Conservation (phyloP, 2,888 invertebrate species). For the Nymphalis urticae region DNA sequence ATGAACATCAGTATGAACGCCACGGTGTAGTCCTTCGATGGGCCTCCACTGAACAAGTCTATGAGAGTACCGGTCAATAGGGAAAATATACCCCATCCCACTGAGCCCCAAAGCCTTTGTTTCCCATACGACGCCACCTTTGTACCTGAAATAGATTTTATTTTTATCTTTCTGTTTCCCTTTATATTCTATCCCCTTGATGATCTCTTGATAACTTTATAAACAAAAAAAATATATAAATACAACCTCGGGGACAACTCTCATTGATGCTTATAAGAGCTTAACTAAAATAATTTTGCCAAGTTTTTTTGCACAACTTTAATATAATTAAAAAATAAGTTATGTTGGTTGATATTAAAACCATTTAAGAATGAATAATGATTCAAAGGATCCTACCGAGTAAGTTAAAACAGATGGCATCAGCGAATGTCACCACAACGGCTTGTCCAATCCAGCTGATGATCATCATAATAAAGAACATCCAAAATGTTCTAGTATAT, state of each 20-base stretch:
- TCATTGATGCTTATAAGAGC: too few relatives aligned
- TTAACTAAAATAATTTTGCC: too few relatives aligned
- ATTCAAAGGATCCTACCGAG: conserved; percentile 79
- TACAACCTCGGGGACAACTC: too few relatives aligned
- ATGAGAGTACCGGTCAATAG: conserved; percentile 89
- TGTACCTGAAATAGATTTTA: conserved; percentile 76
- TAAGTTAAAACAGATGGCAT: conserved; percentile 93
- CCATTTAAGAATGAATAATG: too few relatives aligned
- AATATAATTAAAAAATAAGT: too few relatives aligned
- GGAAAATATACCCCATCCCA: conserved; percentile 92
- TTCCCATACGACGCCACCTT: conserved; percentile 89
- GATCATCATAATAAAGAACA: conserved; percentile 88
- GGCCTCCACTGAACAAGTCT: conserved; percentile 86
- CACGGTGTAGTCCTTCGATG: conserved; percentile 87
- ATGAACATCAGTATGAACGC: conserved; percentile 89
- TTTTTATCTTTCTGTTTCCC: not conserved
- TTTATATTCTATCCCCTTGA: too few relatives aligned
- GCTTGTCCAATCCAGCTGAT: conserved; percentile 92
- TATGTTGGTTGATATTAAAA: too few relatives aligned
- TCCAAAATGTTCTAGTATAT: conserved; percentile 86
- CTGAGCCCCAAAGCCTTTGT: conserved; percentile 93
- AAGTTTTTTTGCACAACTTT: too few relatives aligned
- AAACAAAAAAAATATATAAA: too few relatives aligned
- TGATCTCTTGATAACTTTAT: too few relatives aligned
- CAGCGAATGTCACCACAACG: conserved; percentile 92